Evolutionary conservation across 2,888 invertebrate species (phyloP).

Genomic region (Pasiphila rectangulata): DNA sequence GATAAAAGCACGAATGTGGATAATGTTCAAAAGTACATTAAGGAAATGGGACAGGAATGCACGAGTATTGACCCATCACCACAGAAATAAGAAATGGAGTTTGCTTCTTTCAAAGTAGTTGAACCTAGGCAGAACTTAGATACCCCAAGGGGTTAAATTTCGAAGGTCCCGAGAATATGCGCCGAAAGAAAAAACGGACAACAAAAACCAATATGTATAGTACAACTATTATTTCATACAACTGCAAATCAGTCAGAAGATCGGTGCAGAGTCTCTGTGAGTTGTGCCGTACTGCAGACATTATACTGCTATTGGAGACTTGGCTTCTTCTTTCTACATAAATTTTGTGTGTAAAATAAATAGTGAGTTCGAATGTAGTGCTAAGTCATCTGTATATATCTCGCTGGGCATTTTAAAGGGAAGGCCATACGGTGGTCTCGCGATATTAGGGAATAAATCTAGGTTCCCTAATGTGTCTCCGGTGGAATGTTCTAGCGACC

Average conservation of each 20-base stretch:
- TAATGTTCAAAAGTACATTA: too few relatives aligned
- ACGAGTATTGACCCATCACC: too few relatives aligned
- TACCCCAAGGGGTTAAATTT: background rate
- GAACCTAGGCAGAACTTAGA: background rate
- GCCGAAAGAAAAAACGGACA: too few relatives aligned
- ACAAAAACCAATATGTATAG: too few relatives aligned
- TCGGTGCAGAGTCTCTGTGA: too few relatives aligned
- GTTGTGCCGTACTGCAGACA: background rate
- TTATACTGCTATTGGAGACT: background rate
- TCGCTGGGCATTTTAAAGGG: too few relatives aligned
- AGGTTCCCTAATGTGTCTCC: conserved; percentile 1
- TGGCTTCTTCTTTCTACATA: background rate
- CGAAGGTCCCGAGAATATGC: background rate
- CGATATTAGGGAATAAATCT: conserved; percentile 8
- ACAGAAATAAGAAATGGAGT: too few relatives aligned
- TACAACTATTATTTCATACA: too few relatives aligned
- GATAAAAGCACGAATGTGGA: too few relatives aligned
- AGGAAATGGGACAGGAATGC: too few relatives aligned
- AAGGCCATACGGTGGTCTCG: conserved; percentile 7
- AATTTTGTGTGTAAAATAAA: conserved; percentile 1
- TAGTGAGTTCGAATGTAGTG: conserved; percentile 3
- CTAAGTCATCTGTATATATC: conserved; percentile 1
- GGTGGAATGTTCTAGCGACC: conserved; percentile 3
- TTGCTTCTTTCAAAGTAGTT: too few relatives aligned
- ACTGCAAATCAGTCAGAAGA: too few relatives aligned